Evolutionary conservation across 2,888 invertebrate genomes (phyloP).

Genomic region (Boloria selene): DNA sequence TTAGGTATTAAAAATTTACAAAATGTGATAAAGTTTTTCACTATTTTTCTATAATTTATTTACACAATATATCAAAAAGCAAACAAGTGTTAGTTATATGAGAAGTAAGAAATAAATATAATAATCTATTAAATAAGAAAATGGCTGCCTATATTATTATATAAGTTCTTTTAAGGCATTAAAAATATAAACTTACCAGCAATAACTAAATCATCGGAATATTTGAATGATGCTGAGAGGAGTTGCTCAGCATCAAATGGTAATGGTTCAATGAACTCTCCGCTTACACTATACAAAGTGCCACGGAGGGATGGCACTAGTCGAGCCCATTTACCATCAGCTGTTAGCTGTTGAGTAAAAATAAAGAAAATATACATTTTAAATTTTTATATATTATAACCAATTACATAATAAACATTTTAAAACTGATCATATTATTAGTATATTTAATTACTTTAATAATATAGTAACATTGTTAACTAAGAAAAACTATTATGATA

Average conservation of each 20-base stretch:
- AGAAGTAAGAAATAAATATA: no score
- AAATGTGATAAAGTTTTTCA: not conserved
- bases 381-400: not conserved
- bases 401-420: no score
- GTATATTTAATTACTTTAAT: no score
- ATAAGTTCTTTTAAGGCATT: no score
- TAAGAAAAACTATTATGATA: conserved; percentile 2
- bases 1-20: not conserved
- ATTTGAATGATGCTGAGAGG: conserved; percentile 92
- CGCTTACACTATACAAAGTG: conserved; percentile 95
- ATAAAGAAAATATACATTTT: not conserved
- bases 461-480: not conserved
- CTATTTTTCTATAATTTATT: not conserved
- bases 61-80: not conserved
- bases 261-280: conserved; percentile 91
- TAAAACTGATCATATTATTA: no score
- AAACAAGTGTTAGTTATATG: no score
- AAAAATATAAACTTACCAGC: conserved; percentile 81
- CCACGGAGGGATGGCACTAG: conserved; percentile 97
- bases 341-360: conserved; percentile 83
- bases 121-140: no score
- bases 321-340: conserved; percentile 92
- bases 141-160: no score
- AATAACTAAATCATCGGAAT: conserved; percentile 92
- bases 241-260: conserved; percentile 94